phyloP scores from a whole-genome alignment of 2,888 invertebrate species.

The Torymus auratus region DNA sequence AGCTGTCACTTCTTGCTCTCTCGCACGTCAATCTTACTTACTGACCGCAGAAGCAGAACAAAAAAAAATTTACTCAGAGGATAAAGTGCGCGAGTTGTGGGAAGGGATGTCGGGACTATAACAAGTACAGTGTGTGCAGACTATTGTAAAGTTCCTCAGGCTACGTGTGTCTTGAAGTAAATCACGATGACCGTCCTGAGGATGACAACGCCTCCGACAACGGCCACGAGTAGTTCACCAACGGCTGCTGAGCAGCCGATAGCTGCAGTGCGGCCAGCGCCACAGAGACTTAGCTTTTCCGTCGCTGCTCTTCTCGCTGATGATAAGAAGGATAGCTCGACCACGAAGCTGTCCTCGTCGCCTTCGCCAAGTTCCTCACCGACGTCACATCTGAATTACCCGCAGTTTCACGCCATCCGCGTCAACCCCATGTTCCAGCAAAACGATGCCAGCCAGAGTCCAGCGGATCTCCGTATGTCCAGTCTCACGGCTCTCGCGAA shows the following conservation, averaged over 20 bases:
- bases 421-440: constrained; percentile 55
- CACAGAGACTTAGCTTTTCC: constrained; percentile 78
- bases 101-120: constrained; percentile 16
- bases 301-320: constrained; percentile 80
- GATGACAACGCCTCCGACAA: constrained; percentile 73
- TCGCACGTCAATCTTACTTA: not conserved
- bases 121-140: constrained; percentile 6
- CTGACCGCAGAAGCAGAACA: not conserved
- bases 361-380: constrained; percentile 43
- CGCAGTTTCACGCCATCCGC: constrained; percentile 42
- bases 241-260: constrained; percentile 62
- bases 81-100: constrained; percentile 44
- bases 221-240: constrained; percentile 71
- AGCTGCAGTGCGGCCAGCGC: constrained; percentile 67
- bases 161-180: too few species aligned
- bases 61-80: not conserved
- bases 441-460: constrained; percentile 47
- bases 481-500: constrained; percentile 58
- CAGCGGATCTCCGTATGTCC: constrained; percentile 56
- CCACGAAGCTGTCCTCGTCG: not conserved
- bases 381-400: constrained; percentile 45
- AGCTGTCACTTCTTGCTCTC: not conserved
- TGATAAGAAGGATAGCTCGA: constrained; percentile 68
- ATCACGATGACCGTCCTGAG: constrained; percentile 72
- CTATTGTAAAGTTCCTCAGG: too few species aligned